These are phyloP conservation scores for Elephas maximus DNA, from an alignment of 2,113 vertebrate species.

Conservation along the genomic window DNA sequence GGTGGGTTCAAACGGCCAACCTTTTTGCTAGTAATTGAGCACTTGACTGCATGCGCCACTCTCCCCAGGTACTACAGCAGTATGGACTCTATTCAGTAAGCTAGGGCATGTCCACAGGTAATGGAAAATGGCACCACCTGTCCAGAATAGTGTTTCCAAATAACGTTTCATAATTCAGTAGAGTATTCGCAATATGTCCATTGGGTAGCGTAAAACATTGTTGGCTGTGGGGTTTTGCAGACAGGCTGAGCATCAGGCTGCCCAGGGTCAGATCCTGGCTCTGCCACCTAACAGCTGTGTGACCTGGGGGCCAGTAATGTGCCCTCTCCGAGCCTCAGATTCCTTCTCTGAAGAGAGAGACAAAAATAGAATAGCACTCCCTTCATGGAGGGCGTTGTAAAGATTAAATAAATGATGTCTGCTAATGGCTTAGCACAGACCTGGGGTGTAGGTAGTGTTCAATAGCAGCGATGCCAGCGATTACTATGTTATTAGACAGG, in stretches of 20 bases:
- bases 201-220: neutral
- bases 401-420: no score
- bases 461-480: neutral
- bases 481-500: neutral
- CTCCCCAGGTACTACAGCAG: neutral
- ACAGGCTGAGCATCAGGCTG: neutral
- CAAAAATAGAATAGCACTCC: no score
- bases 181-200: rapidly evolving
- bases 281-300: neutral
- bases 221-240: neutral
- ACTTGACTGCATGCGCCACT: no score
- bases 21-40: neutral
- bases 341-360: neutral
- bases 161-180: rapidly evolving
- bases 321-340: neutral
- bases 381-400: no score
- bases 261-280: neutral
- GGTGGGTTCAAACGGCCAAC: neutral
- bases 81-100: rapidly evolving
- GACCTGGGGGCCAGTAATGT: neutral
- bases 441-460: neutral
- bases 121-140: rapidly evolving
- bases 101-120: rapidly evolving
- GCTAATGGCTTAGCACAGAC: neutral
- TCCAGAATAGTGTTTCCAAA: rapidly evolving